Evolutionary conservation across 2,113 vertebrate genomes (phyloP).

Genomic region (Grammomys surdaster): DNA sequence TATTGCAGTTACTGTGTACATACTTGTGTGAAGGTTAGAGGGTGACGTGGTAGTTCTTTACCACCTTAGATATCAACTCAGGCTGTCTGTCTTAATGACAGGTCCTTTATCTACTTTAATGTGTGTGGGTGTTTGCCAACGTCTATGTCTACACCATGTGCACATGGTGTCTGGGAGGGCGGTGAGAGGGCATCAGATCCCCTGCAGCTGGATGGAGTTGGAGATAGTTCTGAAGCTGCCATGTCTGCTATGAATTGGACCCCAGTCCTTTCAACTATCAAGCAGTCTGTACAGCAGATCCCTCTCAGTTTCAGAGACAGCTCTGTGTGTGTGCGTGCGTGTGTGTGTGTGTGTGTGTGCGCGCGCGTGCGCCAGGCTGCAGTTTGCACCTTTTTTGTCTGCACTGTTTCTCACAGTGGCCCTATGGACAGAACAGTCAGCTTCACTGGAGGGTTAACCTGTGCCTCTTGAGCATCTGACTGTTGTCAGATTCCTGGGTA

Average conservation of each 20-base stretch:
- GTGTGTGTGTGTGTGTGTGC: no score
- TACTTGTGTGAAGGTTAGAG: no score
- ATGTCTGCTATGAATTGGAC: background rate
- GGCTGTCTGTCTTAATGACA: background rate
- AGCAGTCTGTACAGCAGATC: background rate
- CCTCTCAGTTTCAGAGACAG: background rate
- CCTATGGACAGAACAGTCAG: background rate
- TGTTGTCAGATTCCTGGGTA: background rate
- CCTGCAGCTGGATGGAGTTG: background rate
- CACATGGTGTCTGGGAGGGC: background rate
- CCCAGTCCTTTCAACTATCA: background rate
- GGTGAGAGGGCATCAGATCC: background rate
- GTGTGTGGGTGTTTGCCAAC: background rate
- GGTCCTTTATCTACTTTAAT: background rate
- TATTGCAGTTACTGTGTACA: background rate
- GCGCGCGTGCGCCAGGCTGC: rapidly evolving
- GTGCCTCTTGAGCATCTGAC: background rate
- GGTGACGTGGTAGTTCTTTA: background rate
- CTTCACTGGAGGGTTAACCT: background rate
- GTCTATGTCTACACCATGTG: background rate
- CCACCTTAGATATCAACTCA: background rate
- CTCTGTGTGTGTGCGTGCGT: no score
- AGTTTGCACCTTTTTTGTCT: background rate
- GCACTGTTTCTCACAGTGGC: background rate
- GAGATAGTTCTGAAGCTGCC: no score